Evolutionary conservation across 2,113 vertebrate species (phyloP).

Genomic region (Rafetus swinhoei): DNA sequence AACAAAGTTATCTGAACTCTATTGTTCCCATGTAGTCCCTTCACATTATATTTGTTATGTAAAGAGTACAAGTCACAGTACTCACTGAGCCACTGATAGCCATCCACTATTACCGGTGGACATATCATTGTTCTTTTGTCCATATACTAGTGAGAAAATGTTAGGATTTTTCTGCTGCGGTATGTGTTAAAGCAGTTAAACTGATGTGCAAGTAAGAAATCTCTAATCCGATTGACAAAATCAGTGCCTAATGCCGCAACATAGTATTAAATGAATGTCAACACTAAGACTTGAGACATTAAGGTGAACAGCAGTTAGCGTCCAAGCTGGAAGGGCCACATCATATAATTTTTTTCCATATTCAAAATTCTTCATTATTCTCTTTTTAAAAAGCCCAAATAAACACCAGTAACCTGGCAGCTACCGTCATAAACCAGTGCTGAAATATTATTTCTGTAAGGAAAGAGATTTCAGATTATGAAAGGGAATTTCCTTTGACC

Average conservation of each 20-base stretch:
- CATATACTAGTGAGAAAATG: background rate
- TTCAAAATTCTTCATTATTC: background rate
- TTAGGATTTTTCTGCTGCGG: background rate
- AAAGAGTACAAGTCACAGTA: background rate
- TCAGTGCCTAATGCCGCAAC: fast-evolving
- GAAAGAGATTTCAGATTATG: background rate
- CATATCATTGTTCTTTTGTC: fast-evolving
- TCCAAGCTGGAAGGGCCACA: background rate
- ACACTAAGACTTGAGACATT: fast-evolving
- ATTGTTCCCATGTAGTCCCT: background rate
- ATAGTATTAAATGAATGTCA: fast-evolving
- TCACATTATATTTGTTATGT: fast-evolving
- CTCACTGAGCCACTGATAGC: background rate
- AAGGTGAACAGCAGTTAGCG: fast-evolving
- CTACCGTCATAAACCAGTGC: background rate
- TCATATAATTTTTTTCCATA: background rate
- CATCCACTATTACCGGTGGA: background rate
- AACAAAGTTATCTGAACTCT: fast-evolving
- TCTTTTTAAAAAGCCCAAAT: background rate
- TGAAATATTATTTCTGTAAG: background rate
- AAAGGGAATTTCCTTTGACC: background rate
- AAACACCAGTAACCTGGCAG: background rate
- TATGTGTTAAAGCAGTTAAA: background rate
- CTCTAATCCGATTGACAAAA: fast-evolving
- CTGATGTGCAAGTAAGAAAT: fast-evolving